A percentile compares a stretch with the other conserved stretches of the same genome.
Evolutionary conservation across 1,140 invertebrate species (phyloP).

Genomic region (Conopomorpha cramerella): DNA sequence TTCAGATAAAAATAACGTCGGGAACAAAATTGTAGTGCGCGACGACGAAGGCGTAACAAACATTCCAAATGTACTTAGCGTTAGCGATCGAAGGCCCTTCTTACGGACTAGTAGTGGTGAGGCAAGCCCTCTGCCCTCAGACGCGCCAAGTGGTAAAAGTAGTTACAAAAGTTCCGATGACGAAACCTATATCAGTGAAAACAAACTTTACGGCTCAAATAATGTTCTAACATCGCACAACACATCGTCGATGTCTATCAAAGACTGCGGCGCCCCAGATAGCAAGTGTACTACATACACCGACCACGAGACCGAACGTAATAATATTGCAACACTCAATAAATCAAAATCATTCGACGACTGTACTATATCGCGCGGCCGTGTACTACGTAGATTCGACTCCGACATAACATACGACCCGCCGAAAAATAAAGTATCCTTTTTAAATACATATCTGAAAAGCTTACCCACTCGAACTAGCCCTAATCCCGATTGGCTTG

Average conservation of each 20-base stretch:
- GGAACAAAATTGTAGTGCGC: conserved; percentile 16
- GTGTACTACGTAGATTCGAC: conserved; percentile 26
- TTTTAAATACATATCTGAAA: conserved; percentile 56
- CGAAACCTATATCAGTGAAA: conserved; percentile 32
- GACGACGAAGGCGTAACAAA: conserved; percentile 27
- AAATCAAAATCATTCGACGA: conserved; percentile 43
- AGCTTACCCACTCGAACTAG: conserved; percentile 41
- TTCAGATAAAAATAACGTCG: conserved; percentile 12
- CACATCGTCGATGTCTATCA: too few species aligned
- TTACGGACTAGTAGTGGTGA: conserved; percentile 37
- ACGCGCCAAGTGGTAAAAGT: conserved; percentile 43
- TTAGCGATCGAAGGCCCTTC: conserved; percentile 27
- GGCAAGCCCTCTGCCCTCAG: conserved; percentile 37
- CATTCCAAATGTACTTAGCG: conserved; percentile 43
- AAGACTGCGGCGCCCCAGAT: too few species aligned
- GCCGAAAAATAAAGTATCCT: conserved; percentile 50
- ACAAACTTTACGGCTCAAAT: conserved; percentile 11
- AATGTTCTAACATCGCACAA: too few species aligned
- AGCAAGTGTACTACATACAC: background rate
- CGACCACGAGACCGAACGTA: background rate
- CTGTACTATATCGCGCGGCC: conserved; percentile 9
- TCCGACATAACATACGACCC: conserved; percentile 31
- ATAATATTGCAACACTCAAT: conserved; percentile 13
- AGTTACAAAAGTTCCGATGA: conserved; percentile 60
- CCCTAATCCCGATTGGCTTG: conserved; percentile 43